Evolutionary conservation across 2,113 vertebrate genomes (phyloP).

Genomic region (Siniperca chuatsi): DNA sequence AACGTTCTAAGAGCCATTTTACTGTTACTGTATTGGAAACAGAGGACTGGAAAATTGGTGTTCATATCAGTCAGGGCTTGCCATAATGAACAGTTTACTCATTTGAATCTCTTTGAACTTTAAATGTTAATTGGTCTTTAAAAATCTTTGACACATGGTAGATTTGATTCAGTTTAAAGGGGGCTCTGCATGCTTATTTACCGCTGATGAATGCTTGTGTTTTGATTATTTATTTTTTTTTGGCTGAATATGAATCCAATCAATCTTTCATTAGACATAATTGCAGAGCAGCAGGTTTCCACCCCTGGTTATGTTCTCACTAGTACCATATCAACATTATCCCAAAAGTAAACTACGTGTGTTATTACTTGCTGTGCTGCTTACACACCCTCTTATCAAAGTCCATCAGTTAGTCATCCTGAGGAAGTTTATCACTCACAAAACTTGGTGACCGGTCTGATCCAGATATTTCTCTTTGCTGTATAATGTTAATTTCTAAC

Average conservation of each 20-base stretch:
- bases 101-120: not conserved
- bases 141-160: not conserved
- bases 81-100: not conserved
- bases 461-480: not conserved
- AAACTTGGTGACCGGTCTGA: not conserved
- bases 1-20: not conserved
- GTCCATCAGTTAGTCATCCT: constrained; percentile 51
- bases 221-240: too few relatives aligned
- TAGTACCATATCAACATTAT: not conserved
- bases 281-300: not conserved
- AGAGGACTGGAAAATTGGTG: not conserved
- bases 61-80: not conserved
- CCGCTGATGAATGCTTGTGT: not conserved
- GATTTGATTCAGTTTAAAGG: not conserved
- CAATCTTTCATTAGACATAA: not conserved
- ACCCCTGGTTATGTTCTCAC: not conserved
- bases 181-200: not conserved
- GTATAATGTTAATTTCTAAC: constrained; percentile 15
- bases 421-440: not conserved
- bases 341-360: not conserved
- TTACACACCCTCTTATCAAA: constrained; percentile 60
- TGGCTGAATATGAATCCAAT: not conserved
- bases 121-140: not conserved
- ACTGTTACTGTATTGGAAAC: not conserved
- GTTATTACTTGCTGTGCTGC: not conserved